Percentiles rank a stretch among this genome's conserved stretches.
Evolutionary conservation across 2,113 vertebrate genomes (phyloP).

Genomic region (Sardina pilchardus): DNA sequence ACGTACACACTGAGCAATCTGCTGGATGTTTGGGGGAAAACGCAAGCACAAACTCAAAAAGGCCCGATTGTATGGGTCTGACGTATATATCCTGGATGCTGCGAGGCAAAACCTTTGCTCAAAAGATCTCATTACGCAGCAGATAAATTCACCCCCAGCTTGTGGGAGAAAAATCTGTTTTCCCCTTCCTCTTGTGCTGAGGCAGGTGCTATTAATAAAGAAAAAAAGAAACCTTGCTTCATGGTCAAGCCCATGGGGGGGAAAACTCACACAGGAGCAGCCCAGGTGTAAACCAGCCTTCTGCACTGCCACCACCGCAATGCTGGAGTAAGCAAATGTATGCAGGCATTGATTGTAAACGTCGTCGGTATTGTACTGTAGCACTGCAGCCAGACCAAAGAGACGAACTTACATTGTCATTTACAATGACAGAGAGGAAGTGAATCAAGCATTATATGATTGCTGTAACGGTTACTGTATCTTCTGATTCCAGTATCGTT

Average conservation of each 20-base stretch:
- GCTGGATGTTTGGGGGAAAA: neutral
- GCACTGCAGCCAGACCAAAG: neutral
- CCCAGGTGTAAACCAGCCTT: neutral
- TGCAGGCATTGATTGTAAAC: neutral
- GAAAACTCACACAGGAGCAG: neutral
- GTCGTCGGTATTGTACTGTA: neutral
- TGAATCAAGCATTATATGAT: neutral
- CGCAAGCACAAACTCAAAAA: neutral
- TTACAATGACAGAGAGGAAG: neutral
- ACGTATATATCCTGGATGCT: neutral
- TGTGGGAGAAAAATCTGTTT: neutral
- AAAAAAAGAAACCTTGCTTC: neutral
- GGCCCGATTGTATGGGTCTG: neutral
- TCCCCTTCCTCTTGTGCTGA: neutral
- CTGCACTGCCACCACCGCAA: neutral
- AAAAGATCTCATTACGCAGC: neutral
- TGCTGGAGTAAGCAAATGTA: neutral
- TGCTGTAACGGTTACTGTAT: neutral
- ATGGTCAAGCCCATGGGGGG: neutral
- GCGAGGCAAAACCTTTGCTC: neutral
- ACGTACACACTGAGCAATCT: neutral
- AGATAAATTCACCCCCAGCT: neutral
- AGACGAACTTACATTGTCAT: neutral
- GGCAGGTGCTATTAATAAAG: neutral
- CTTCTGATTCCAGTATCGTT: neutral